A percentile compares a stretch with the other conserved stretches of the same genome.
These are phyloP conservation scores for Clarias gariepinus DNA, from an alignment of 2,113 vertebrate species.

Conservation along the genomic window DNA sequence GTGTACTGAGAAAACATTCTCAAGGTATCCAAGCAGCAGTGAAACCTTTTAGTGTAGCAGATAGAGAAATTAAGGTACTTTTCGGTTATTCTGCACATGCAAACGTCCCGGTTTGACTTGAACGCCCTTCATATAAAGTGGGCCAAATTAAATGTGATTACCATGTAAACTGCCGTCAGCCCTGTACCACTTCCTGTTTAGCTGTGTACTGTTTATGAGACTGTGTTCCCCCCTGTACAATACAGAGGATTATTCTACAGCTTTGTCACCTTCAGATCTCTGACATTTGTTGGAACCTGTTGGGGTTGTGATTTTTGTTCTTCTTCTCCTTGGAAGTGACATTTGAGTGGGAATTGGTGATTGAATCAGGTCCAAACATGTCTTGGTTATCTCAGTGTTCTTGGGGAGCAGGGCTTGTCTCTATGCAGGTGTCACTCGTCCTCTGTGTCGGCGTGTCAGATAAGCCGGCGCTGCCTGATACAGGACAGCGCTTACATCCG, in stretches of 20 bases:
- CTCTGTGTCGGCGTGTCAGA: constrained; percentile 48
- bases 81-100: too few relatives aligned
- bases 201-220: background rate
- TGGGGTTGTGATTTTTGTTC: constrained; percentile 12
- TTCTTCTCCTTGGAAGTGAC: constrained; percentile 16
- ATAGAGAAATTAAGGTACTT: too few relatives aligned
- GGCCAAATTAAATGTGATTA: too few relatives aligned
- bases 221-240: background rate
- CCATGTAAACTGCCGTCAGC: too few relatives aligned
- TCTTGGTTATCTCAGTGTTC: constrained; percentile 64
- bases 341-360: constrained; percentile 58
- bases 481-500: constrained; percentile 44
- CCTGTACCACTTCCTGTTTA: background rate
- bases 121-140: too few relatives aligned
- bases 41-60: too few relatives aligned
- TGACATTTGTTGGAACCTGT: constrained; percentile 10
- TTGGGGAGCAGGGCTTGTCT: constrained; percentile 50
- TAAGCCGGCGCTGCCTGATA: constrained; percentile 56
- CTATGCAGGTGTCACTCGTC: constrained; percentile 52
- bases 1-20: too few relatives aligned
- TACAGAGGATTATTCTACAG: background rate
- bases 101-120: too few relatives aligned
- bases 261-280: constrained; percentile 35
- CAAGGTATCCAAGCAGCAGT: too few relatives aligned
- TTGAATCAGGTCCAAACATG: constrained; percentile 59